Base-by-base conservation (phyloP, 1,140 invertebrate genomes). In the Agraylea sexmaculata region DNA sequence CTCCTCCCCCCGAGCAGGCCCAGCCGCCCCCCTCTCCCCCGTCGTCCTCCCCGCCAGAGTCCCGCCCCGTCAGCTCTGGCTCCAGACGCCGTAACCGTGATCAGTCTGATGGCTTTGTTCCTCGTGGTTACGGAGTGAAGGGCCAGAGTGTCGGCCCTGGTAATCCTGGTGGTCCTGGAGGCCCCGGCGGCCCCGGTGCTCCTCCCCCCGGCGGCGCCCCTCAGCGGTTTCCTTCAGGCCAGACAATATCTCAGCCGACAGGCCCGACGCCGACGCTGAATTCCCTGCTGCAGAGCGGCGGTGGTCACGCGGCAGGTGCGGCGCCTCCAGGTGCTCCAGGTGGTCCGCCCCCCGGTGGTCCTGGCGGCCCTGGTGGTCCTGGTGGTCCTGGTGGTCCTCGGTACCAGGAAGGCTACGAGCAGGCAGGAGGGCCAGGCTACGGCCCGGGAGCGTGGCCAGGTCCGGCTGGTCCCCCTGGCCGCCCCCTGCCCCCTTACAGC, bases 201-300 rank as follows among this genome's bases (percentile, higher is more conserved):
- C 42, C 36, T 15, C 42, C 23, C 17, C 6, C n/a, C 11, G 25
- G 37, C 17, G 32, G 30, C 13, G 51, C 45, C 38, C 69, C 65
- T 42, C 69, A 68, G 51, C 66, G 73, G 34, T 73, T 74, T 46
- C 67, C 78, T 43, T 72, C 75, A 33, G 76, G 77, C 41, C 77
- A 78, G 53, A 71, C 67, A 42, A 72, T 77, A 49, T 73, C 75
- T 16, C 84, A 86, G 57, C 80, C 82, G 37, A 77, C 81, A 42
- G 84, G 87, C 32, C 87, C 87, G 12, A 92, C 88, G 29, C 88
- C 89, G 31, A 92, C 88, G 19, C 68, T 92, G 40, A 92, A 92
- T 63, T 87, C 89, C 53, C 66, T 92, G 51, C 69, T 91, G 23
- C 85, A 88, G 62, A 80, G 82, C 21, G 84, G 83, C 51, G 84